Evolutionary conservation across 2,797 vertebrate genomes (phyloP), one percentile per base, ranked within the genome.

Genomic region (Hydrocynus forskahlii): DNA sequence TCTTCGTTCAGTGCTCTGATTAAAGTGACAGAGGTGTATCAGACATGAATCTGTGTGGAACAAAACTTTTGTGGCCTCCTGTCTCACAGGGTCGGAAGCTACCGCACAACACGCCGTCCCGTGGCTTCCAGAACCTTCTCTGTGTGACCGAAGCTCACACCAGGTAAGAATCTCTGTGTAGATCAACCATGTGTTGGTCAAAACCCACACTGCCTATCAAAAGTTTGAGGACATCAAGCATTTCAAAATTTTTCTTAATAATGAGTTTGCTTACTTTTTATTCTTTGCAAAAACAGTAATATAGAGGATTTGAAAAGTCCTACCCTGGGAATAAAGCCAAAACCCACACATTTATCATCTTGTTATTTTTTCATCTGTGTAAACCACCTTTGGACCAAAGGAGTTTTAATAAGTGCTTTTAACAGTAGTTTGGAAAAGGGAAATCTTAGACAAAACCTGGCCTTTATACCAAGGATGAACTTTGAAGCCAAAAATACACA

Each of bases 111-210:
- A 88, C 92, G 59, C 84, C 89, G 7, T 88, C 87, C 0, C 89
- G 96, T 2, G 94, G 95, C 83, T 96, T 97, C 90, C 88, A 87
- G 79, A 91, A 95, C 54, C 89, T 93, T 57, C 90, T 96, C 67
- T 86, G 55, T 48, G 90, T 98, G 84, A 95, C 92, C 0, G 97
- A 99, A 88, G 92, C 91, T 19, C 92, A 95, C 73, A 97, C 95
- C 62, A 95, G 97, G 97, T 98, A 93, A 82, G 73, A 29, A 83
- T 40, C 55, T 16, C 17, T 57, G 50, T 59, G 70, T 55, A 72
- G n/a, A 63, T 38, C 21, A 67, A 66, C 1, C 35, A 16, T 2
- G 25, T 63, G 25, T 35, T 16, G 25, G 6, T 35, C 12, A 63
- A 63, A 35, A 35, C 25, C 25, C 6, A 63, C 60, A 63, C 25